Base-by-base conservation (phyloP, 1,140 invertebrate species). In the Drosophila melanica region DNA sequence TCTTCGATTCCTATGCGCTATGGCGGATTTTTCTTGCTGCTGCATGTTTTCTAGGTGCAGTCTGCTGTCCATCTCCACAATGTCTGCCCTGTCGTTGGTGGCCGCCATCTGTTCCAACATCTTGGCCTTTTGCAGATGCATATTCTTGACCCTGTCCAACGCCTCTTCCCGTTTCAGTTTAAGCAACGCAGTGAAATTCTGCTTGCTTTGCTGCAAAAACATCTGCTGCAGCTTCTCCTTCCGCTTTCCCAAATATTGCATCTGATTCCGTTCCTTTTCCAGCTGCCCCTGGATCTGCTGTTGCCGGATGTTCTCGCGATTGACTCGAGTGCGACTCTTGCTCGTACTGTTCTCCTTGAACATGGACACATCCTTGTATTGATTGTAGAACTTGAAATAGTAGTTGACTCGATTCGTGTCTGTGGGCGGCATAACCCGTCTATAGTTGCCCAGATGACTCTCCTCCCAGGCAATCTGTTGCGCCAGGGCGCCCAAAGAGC, bases 401-500 rank as follows among this genome's bases (percentile, higher is more conserved):
- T 91, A 91, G 42, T 80, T 84, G 8, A 80, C 51, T n/a, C 89
- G 77, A 0, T 77, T 55, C 0, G 62, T 55, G 2, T 90, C 77
- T 3, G 41, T 44, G 0, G 90, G 81, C 23, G 91, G 91, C 91
- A 92, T 92, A 6, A 92, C 72, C 18, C 91, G 85, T 44, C 91
- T 60, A 89, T 95, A 97, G 80, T 96, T 95, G 16, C 97, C 97
- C 76, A 96, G 92, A 86, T 97, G 95, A 23, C 94, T 93, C 82
- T 95, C 94, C 90, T 97, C 96, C 95, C 96, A 97, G 76, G 94
- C 93, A 64, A 95, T 95, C 81, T 96, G 95, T 54, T 93, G 94
- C 48, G 95, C 92, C 86, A 93, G 92, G 0, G 93, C 92, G 66
- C 91, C 92, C 8, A 90, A 48, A 7, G 84, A 73, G 23, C 68